phyloP scores from a whole-genome alignment of 2,888 invertebrate genomes.

The Dolichomitus sp. region DNA sequence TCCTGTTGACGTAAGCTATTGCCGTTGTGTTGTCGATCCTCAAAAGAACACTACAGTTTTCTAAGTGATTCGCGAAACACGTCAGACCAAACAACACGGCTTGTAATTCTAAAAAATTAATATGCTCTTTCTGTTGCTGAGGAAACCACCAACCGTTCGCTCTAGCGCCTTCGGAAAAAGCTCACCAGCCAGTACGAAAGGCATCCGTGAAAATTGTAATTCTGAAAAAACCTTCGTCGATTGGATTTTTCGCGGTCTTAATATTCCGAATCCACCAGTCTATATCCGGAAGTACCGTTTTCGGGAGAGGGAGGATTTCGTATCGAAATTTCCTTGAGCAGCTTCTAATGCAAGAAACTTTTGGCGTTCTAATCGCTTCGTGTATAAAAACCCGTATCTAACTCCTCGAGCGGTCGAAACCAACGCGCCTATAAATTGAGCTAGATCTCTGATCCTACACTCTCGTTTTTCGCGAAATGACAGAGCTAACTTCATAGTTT shows the following conservation, averaged over 20 bases:
- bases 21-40: constrained; percentile 48
- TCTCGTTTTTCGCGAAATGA: neutral
- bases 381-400: constrained; percentile 33
- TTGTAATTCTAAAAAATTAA: constrained; percentile 42
- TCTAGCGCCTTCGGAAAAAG: constrained; percentile 14
- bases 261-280: constrained; percentile 34
- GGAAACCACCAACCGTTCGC: constrained; percentile 36
- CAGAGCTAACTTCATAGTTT: neutral
- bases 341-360: constrained; percentile 17
- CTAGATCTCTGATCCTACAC: constrained; percentile 35
- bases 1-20: constrained; percentile 44
- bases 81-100: constrained; percentile 29
- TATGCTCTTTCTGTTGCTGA: constrained; percentile 23
- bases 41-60: constrained; percentile 20
- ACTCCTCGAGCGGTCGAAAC: constrained; percentile 21
- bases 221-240: neutral
- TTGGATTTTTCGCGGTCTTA: constrained; percentile 17
- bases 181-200: constrained; percentile 29
- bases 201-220: constrained; percentile 44
- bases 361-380: constrained; percentile 28
- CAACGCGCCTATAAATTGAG: constrained; percentile 27
- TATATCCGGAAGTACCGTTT: constrained; percentile 15
- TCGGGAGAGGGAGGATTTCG: neutral
- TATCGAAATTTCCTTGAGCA: constrained; percentile 10
- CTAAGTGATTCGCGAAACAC: constrained; percentile 33